Evolutionary conservation across 2,888 invertebrate genomes (phyloP), one percentile per base, ranked within the genome.

Genomic region (Synanthedon andrenaeformis): DNA sequence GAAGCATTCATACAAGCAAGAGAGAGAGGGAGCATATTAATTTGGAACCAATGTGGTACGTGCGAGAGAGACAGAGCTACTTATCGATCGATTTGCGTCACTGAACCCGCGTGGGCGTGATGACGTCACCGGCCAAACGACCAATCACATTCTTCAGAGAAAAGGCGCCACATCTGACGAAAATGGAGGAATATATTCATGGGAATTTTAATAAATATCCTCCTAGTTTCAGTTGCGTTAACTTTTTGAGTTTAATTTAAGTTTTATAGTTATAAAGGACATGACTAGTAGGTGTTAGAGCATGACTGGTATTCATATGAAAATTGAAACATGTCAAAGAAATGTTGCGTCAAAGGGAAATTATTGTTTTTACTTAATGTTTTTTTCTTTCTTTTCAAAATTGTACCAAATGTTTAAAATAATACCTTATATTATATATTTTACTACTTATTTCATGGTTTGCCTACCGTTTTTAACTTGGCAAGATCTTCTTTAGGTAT

Each of bases 81-180:
- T 53, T 74, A 86, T 86, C 82, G 87, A 87, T 85, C 76, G 75
- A 75, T 75, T 82, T 87, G 86, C 88, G 88, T 88, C 87, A 86
- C 79, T 71, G 64, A 64, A 64, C 56, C 72, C 76, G 85, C 83
- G 85, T 88, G 84, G 85, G 86, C 71, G 88, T 79, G 78, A 80
- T 84, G 87, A 86, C 85, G 87, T 86, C 86, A 86, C 76, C 10
- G 64, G 61, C 62, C 62, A 63, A 58, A 64, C 70, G 65, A 67
- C 86, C 86, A 86, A 86, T 85, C 66, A 65, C 53, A 54, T 58
- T 51, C 28, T 28, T 55, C 59, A 58, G 58, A 66, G 72, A 84
- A 86, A 83, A 75, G 79, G 82, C 84, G 82, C 82, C 82, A 82
- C 74, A 66, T 67, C 70, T 65, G 65, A 69, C 62, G 66, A 65